Conservation (phyloP, 2,888 invertebrate species). For the Parnassius orleans region DNA sequence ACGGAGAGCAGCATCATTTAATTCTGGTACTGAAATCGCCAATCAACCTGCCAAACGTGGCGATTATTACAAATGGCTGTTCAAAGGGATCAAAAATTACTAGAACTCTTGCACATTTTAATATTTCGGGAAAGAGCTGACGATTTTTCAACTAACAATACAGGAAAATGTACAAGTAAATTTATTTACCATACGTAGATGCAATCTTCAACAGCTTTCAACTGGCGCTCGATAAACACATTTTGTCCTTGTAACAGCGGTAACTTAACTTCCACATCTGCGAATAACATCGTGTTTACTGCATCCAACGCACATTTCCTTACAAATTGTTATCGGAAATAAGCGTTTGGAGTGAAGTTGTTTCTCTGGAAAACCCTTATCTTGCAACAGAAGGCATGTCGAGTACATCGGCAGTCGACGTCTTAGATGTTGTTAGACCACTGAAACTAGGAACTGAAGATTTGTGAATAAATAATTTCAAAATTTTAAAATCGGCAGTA, state of each 20-base stretch:
- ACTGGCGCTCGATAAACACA: conserved; percentile 26
- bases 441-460: conserved; percentile 30
- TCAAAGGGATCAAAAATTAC: no score
- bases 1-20: no score
- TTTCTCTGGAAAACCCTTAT: conserved; percentile 62
- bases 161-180: conserved; percentile 11
- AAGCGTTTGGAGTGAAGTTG: conserved; percentile 49
- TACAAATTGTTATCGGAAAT: conserved; percentile 65
- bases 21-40: no score
- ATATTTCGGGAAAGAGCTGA: no score
- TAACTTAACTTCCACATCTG: conserved; percentile 29
- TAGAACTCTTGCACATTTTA: no score
- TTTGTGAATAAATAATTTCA: no score
- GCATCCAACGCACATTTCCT: conserved; percentile 51
- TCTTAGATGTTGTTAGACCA: conserved; percentile 33
- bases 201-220: conserved; percentile 22
- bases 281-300: conserved; percentile 36
- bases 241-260: conserved; percentile 27
- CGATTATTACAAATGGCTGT: no score
- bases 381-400: conserved; percentile 51
- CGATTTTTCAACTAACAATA: neutral
- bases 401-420: conserved; percentile 42
- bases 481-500: no score
- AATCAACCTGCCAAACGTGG: no score
- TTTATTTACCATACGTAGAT: conserved; percentile 4